Percentiles rank a stretch among this genome's conserved stretches.
phyloP scores from a whole-genome alignment of 2,113 vertebrate genomes.

The Protobothrops mucrosquamatus region DNA sequence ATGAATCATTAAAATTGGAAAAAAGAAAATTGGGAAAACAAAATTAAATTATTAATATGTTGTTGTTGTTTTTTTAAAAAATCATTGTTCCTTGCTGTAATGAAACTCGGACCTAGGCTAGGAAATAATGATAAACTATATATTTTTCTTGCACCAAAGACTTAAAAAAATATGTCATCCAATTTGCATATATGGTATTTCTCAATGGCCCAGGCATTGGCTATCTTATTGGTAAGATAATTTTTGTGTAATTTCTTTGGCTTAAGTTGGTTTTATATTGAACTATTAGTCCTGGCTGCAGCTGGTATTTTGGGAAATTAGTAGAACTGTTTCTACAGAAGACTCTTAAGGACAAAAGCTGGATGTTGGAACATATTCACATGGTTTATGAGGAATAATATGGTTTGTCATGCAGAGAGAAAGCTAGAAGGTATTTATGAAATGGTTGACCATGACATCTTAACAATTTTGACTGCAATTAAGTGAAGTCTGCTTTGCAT shows the following conservation, averaged over 20 bases:
- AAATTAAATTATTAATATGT: slow-evolving; percentile 15
- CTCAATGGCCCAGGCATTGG: background rate
- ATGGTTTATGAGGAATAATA: slow-evolving; percentile 31
- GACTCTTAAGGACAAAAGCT: background rate
- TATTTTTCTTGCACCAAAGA: background rate
- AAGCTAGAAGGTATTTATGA: slow-evolving; percentile 36
- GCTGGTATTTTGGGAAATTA: background rate
- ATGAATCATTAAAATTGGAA: slow-evolving; percentile 27
- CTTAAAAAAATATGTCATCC: background rate
- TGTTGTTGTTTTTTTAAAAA: background rate
- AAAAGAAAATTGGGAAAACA: slow-evolving; percentile 24
- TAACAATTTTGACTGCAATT: slow-evolving; percentile 46
- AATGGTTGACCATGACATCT: slow-evolving; percentile 42
- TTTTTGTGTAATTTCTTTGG: background rate
- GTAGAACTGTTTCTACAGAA: too few relatives aligned
- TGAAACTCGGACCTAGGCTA: background rate
- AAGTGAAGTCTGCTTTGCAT: slow-evolving; percentile 24
- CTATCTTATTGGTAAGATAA: background rate
- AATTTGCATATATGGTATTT: background rate
- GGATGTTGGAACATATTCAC: background rate
- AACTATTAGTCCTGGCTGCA: background rate
- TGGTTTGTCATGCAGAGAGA: slow-evolving; percentile 36
- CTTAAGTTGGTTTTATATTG: background rate
- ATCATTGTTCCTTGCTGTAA: background rate
- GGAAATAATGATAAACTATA: background rate